Conservation (phyloP, 2,888 invertebrate genomes). For the Scrobipalpa atriplicella region DNA sequence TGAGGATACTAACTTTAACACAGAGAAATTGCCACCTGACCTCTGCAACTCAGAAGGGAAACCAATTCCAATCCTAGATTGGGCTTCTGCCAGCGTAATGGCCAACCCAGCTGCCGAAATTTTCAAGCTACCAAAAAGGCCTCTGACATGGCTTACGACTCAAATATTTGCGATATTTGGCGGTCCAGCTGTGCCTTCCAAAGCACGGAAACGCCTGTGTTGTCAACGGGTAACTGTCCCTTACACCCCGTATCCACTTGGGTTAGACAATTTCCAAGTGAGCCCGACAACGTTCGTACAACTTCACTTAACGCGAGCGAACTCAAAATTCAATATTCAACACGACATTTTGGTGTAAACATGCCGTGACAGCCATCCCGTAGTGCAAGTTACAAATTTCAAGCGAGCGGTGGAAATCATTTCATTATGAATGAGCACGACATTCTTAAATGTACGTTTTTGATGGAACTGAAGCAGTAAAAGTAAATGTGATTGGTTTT, state of each 20-base stretch:
- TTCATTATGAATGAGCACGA: neutral
- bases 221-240: neutral
- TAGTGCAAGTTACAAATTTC: conserved; percentile 41
- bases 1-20: too few relatives aligned
- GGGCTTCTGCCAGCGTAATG: too few relatives aligned
- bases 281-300: conserved; percentile 33
- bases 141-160: too few relatives aligned
- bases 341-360: conserved; percentile 75
- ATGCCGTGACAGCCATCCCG: conserved; percentile 59
- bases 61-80: neutral
- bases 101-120: too few relatives aligned
- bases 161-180: too few relatives aligned
- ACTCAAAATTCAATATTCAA: conserved; percentile 76
- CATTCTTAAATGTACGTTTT: neutral
- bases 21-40: too few relatives aligned
- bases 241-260: conserved; percentile 6
- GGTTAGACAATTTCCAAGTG: conserved; percentile 29
- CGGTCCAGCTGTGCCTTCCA: too few relatives aligned
- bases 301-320: conserved; percentile 60
- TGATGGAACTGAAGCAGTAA: neutral
- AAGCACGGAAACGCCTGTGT: too few relatives aligned
- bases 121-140: neutral
- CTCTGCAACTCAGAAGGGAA: too few relatives aligned
- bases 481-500: neutral
- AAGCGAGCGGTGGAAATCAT: conserved; percentile 27